phyloP scores from a whole-genome alignment of 2,113 vertebrate species.

The Gymnobelideus leadbeateri region DNA sequence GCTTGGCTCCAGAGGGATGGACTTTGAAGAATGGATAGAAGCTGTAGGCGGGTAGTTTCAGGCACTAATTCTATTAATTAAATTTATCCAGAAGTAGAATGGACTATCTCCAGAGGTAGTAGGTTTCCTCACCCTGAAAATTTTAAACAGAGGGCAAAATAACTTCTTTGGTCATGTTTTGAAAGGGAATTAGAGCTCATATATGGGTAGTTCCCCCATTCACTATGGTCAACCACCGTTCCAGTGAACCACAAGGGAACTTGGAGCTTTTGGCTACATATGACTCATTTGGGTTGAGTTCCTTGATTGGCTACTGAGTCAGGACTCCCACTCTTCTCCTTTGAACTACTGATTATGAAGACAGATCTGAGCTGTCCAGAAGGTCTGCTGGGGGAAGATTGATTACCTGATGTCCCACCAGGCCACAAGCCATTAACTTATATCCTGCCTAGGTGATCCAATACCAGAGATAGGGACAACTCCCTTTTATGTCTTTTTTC shows the following conservation, averaged over 20 bases:
- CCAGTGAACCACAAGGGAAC: neutral
- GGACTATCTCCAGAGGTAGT: neutral
- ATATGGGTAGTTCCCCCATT: neutral
- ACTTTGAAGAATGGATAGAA: neutral
- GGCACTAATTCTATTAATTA: neutral
- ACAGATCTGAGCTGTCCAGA: neutral
- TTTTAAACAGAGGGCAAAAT: neutral
- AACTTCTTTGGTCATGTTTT: neutral
- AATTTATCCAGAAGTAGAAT: neutral
- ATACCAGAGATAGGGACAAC: too few species aligned
- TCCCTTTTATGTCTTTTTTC: neutral
- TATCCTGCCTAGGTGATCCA: too few species aligned
- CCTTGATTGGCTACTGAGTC: neutral
- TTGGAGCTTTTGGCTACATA: neutral
- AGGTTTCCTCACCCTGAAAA: neutral
- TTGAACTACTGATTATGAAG: neutral
- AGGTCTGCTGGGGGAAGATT: neutral
- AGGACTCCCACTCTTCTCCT: neutral
- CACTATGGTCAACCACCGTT: neutral
- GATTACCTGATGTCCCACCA: neutral
- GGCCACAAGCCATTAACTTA: neutral
- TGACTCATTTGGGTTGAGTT: neutral
- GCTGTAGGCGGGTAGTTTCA: neutral
- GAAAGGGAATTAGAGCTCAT: neutral
- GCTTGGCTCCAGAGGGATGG: neutral